These are phyloP conservation scores for Paramuricea clavata DNA, from an alignment of 92 coral and sea anemone genomes.

Conservation along the genomic window DNA sequence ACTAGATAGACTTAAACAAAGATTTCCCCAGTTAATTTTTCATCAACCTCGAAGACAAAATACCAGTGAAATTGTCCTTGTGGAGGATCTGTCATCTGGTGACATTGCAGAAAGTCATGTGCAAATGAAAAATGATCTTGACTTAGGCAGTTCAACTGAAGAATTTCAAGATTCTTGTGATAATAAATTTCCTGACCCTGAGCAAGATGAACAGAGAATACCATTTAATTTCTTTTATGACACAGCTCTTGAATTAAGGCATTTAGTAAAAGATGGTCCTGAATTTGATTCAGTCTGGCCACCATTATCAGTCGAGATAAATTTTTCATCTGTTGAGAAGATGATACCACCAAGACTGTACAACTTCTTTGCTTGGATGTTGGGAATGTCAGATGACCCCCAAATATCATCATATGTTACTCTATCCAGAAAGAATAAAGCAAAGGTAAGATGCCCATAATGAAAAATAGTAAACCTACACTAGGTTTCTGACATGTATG, in stretches of 20 bases:
- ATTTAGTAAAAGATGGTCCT: constrained; percentile 17
- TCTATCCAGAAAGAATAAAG: no score
- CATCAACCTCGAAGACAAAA: background rate
- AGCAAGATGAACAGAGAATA: background rate
- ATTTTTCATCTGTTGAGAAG: background rate
- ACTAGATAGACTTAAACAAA: background rate
- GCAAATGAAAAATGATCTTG: background rate
- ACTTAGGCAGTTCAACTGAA: background rate
- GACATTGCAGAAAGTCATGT: constrained; percentile 20
- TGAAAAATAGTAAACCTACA: no score
- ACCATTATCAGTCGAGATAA: constrained; percentile 12
- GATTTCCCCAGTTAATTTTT: constrained; percentile 3
- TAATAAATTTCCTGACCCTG: no score
- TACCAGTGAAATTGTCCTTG: constrained; percentile 14
- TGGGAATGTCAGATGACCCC: constrained; percentile 8
- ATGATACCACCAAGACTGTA: constrained; percentile 9
- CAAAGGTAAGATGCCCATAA: no score
- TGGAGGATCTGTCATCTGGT: background rate
- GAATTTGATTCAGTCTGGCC: constrained; percentile 16
- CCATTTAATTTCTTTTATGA: background rate
- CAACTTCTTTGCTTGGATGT: constrained; percentile 21
- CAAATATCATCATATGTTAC: background rate
- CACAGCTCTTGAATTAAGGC: constrained; percentile 10
- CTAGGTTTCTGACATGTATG: no score
- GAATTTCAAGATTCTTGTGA: constrained; percentile 10